Percentiles rank a stretch among this genome's conserved stretches.
phyloP scores from a whole-genome alignment of 2,797 vertebrate species.

The Sebastiscus albofasciatus region DNA sequence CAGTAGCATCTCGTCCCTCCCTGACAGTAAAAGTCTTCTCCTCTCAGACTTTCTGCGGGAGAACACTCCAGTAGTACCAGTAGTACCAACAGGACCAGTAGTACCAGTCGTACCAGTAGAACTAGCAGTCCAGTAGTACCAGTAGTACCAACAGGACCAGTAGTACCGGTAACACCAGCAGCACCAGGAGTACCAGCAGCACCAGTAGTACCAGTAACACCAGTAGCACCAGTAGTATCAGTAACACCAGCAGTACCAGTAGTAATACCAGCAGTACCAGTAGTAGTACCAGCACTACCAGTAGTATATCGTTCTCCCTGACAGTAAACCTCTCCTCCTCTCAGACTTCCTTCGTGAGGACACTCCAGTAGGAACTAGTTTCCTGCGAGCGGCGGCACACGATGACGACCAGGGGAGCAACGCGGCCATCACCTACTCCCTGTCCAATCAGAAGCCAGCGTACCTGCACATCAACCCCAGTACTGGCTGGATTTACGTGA shows the following conservation, averaged over 20 bases:
- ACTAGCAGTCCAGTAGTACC: accelerated
- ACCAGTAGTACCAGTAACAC: background rate
- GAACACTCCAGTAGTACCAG: too few species aligned
- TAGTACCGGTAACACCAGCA: too few species aligned
- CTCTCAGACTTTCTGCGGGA: too few species aligned
- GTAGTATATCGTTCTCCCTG: background rate
- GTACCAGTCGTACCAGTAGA: background rate
- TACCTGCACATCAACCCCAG: conserved; percentile 91
- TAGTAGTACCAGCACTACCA: background rate
- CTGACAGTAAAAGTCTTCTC: too few species aligned
- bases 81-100: background rate
- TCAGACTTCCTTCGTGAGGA: conserved; percentile 90
- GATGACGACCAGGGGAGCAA: conserved; percentile 92
- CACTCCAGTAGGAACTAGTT: conserved; percentile 88
- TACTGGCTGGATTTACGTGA: conserved; percentile 91
- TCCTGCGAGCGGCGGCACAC: conserved; percentile 86
- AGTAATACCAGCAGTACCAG: background rate
- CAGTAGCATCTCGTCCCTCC: background rate
- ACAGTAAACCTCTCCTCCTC: background rate
- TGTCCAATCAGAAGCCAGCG: conserved; percentile 83
- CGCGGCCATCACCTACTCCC: conserved; percentile 87
- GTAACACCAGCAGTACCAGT: background rate
- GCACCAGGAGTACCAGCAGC: too few species aligned
- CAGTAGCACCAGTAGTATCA: background rate
- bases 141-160: background rate